Evolutionary conservation across 2,888 invertebrate species (phyloP).

Genomic region (Leuctra nigra): DNA sequence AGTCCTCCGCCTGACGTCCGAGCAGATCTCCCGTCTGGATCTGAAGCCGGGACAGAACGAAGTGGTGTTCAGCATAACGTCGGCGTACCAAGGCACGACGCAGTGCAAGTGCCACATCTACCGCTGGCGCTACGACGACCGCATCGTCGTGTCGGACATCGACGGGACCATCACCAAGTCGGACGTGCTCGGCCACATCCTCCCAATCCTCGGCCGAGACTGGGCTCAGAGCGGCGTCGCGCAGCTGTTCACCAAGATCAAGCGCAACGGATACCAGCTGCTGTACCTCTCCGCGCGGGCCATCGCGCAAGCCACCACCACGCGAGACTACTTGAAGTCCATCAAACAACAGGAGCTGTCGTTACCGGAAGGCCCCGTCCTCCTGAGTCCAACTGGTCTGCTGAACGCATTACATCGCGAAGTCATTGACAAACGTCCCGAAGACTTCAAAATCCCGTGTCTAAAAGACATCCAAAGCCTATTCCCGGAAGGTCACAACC

Average conservation of each 20-base stretch:
- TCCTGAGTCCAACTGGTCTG: conserved; percentile 94
- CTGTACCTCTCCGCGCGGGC: conserved; percentile 96
- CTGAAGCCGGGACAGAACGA: conserved; percentile 91
- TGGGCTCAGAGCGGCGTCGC: conserved; percentile 99
- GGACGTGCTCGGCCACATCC: conserved; percentile 95
- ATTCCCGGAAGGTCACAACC: conserved; percentile 81
- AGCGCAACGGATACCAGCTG: conserved; percentile 94
- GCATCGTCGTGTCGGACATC: conserved; percentile 97
- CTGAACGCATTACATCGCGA: conserved; percentile 93
- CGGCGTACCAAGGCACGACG: conserved; percentile 97
- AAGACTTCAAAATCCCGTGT: conserved; percentile 98
- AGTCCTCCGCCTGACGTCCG: conserved; percentile 83
- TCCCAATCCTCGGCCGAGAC: conserved; percentile 96
- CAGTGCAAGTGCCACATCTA: conserved; percentile 95
- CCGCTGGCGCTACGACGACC: conserved; percentile 94
- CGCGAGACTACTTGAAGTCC: conserved; percentile 90
- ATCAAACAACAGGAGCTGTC: conserved; percentile 89
- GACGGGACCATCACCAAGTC: conserved; percentile 99
- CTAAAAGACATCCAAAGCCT: conserved; percentile 91
- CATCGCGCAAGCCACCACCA: conserved; percentile 79
- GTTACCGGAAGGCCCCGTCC: conserved; percentile 92
- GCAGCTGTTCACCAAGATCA: conserved; percentile 93
- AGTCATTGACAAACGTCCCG: conserved; percentile 98
- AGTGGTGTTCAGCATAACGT: conserved; percentile 96
- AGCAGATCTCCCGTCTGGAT: conserved; percentile 83